A percentile compares a stretch with the other conserved stretches of the same genome.
Evolutionary conservation across 2,797 vertebrate genomes (phyloP).

Genomic region (Scyliorhinus canicula): DNA sequence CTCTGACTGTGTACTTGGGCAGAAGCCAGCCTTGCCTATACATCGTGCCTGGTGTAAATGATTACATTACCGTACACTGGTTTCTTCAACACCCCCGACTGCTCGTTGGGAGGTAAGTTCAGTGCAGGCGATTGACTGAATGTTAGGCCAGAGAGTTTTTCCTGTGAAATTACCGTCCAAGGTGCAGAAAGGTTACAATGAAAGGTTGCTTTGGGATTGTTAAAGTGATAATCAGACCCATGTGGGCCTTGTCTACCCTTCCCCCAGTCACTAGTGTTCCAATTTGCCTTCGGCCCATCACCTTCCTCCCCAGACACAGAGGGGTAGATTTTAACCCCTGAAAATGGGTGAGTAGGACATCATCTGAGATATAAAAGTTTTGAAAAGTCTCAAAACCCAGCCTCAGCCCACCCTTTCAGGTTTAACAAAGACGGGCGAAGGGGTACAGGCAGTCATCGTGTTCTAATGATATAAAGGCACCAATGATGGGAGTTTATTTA

Average conservation of each 20-base stretch:
- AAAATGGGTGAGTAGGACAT: neutral
- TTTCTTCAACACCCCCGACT: constrained; percentile 49
- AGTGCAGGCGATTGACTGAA: constrained; percentile 40
- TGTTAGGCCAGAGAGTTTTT: neutral
- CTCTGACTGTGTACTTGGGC: constrained; percentile 50
- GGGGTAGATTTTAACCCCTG: neutral
- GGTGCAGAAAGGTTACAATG: neutral
- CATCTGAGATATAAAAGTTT: neutral
- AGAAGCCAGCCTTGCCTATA: constrained; percentile 49
- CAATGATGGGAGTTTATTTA: no score
- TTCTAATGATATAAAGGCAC: no score
- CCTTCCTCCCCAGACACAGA: neutral
- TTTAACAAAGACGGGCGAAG: neutral
- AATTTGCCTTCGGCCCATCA: neutral
- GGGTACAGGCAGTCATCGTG: no score
- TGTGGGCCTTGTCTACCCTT: neutral
- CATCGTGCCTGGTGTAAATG: constrained; percentile 54
- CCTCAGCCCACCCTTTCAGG: neutral
- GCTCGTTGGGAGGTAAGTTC: constrained; percentile 49
- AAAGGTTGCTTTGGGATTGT: neutral
- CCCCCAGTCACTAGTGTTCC: neutral
- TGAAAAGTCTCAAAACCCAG: neutral
- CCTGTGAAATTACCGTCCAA: neutral
- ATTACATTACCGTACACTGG: constrained; percentile 52
- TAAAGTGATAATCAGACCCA: neutral